Evolutionary conservation across 2,113 vertebrate genomes (phyloP).

Genomic region (Sylvilagus bachmani): DNA sequence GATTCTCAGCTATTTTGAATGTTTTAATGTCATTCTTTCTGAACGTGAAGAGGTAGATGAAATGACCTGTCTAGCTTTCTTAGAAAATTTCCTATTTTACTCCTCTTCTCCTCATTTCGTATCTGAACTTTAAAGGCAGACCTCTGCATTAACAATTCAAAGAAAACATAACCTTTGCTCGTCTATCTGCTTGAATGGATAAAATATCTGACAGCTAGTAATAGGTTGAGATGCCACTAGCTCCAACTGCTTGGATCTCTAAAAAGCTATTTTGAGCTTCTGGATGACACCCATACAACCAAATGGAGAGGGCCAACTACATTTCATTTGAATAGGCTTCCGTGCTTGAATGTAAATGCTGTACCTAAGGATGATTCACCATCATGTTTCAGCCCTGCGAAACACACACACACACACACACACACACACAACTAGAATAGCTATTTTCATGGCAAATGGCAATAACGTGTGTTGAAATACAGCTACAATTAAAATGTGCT

Average conservation of each 20-base stretch:
- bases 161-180: conserved; percentile 71
- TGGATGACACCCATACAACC: conserved; percentile 15
- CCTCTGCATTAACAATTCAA: conserved; percentile 61
- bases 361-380: conserved; percentile 11
- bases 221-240: conserved; percentile 35
- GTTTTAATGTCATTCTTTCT: conserved; percentile 68
- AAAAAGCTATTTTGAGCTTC: conserved; percentile 64
- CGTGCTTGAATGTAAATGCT: conserved; percentile 63
- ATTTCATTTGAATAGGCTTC: conserved; percentile 44
- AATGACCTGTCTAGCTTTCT: conserved; percentile 60
- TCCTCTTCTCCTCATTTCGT: conserved; percentile 57
- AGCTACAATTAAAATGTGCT: conserved; percentile 46
- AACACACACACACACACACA: not conserved
- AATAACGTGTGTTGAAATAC: conserved; percentile 38
- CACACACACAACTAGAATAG: not conserved
- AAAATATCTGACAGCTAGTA: conserved; percentile 65
- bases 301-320: conserved; percentile 12
- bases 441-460: conserved; percentile 14
- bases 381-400: not conserved
- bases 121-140: conserved; percentile 61
- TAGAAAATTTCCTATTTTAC: conserved; percentile 62
- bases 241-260: conserved; percentile 47
- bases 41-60: conserved; percentile 51
- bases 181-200: conserved; percentile 39
- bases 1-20: conserved; percentile 60